Conservation (phyloP, 2,797 vertebrate species). For the Lagorchestes hirsutus region DNA sequence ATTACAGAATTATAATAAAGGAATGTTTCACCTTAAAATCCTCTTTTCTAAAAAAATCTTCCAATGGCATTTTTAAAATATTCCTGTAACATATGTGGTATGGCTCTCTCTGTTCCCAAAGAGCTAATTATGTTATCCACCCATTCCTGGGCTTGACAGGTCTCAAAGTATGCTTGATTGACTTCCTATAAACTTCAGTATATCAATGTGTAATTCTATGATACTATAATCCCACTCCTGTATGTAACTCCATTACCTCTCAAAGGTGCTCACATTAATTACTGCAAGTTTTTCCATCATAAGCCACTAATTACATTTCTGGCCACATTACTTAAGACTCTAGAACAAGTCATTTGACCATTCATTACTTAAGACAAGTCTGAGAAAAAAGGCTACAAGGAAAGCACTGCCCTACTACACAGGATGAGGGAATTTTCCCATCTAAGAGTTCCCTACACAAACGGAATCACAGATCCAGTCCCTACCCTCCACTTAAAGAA, state of each 20-base stretch:
- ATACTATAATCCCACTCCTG: not conserved
- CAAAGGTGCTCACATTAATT: not conserved
- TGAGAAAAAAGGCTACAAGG: not conserved
- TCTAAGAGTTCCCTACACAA: not conserved
- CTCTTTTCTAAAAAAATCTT: not conserved
- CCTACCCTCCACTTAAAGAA: constrained; percentile 7
- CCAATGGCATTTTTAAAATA: not conserved
- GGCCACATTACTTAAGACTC: not conserved
- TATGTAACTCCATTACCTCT: too few species aligned
- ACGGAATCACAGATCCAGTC: constrained; percentile 11
- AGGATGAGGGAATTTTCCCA: not conserved
- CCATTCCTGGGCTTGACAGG: not conserved
- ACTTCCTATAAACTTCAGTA: not conserved
- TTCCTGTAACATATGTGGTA: constrained; percentile 7
- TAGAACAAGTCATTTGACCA: not conserved
- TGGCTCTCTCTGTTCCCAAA: constrained; percentile 6
- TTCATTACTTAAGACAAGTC: not conserved
- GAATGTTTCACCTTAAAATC: not conserved
- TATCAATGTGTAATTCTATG: not conserved
- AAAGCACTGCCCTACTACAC: not conserved
- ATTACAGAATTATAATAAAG: not conserved
- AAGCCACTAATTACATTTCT: not conserved
- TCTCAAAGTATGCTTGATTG: not conserved
- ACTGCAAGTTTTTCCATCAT: not conserved
- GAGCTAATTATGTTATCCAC: constrained; percentile 11